A percentile compares a stretch with the other conserved stretches of the same genome.
phyloP scores from a whole-genome alignment of 1,140 invertebrate genomes.

The Bradynema listronoti region DNA sequence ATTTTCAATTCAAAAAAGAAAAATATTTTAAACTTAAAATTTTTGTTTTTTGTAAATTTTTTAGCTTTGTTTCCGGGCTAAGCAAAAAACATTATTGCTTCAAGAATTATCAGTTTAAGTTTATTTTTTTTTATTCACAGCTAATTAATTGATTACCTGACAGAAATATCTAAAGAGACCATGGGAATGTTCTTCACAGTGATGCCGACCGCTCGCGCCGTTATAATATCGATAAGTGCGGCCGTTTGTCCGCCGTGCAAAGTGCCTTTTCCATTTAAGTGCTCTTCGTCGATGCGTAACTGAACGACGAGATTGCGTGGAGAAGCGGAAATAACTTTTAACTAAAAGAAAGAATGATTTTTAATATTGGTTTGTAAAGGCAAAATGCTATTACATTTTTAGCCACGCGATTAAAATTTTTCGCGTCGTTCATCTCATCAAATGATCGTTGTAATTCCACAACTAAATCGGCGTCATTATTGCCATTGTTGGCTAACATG shows the following conservation, averaged over 20 bases:
- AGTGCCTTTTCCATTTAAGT: conserved; percentile 70
- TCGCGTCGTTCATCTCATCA: conserved; percentile 12
- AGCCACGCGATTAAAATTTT: conserved; percentile 20
- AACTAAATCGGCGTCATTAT: neutral
- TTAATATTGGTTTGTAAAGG: conserved; percentile 9
- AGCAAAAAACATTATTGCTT: no score
- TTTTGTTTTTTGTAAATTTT: no score
- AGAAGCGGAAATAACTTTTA: conserved; percentile 8
- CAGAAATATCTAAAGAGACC: conserved; percentile 68
- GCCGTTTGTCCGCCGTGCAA: conserved; percentile 75
- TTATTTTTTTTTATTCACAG: no score
- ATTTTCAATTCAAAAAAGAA: no score
- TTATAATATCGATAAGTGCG: conserved; percentile 73
- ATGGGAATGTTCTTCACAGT: conserved; percentile 65
- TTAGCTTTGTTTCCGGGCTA: no score
- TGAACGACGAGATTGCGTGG: conserved; percentile 59
- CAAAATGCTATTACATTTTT: conserved; percentile 2
- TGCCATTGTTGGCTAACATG: neutral
- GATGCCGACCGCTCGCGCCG: conserved; percentile 68
- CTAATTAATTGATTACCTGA: conserved; percentile 20
- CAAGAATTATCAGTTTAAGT: no score
- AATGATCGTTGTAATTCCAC: conserved; percentile 15
- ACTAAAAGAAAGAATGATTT: conserved; percentile 10
- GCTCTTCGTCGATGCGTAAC: conserved; percentile 70
- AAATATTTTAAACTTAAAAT: no score